phyloP scores from a whole-genome alignment of 2,888 invertebrate species.

The Tipula confusa region DNA sequence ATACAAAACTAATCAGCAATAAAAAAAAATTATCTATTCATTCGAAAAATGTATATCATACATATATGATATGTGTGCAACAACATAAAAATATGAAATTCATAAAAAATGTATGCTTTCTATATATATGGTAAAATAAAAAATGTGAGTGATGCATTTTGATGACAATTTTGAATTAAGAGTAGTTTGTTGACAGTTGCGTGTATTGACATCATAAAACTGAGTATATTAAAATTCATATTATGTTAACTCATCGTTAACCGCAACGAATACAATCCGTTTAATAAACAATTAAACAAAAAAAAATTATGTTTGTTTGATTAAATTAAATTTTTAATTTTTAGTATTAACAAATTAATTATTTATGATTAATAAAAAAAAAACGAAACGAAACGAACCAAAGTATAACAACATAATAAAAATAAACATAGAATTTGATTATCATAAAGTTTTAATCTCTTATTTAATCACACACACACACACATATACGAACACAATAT shows the following conservation, averaged over 20 bases:
- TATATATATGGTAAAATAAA: too few relatives aligned
- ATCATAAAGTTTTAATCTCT: slow-evolving; percentile 3
- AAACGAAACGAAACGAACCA: neutral
- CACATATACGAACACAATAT: neutral
- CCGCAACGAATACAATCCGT: neutral
- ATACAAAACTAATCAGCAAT: slow-evolving; percentile 1
- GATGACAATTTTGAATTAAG: neutral
- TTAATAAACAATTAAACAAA: neutral
- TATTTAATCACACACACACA: neutral
- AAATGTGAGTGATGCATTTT: neutral
- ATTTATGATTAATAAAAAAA: neutral
- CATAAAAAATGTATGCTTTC: neutral
- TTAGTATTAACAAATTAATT: neutral
- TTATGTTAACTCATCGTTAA: neutral
- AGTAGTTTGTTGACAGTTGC: neutral
- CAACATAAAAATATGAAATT: neutral
- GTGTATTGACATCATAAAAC: too few relatives aligned
- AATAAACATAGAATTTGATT: neutral
- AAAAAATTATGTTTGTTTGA: neutral
- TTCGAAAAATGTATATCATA: neutral
- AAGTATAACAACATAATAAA: neutral
- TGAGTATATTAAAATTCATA: too few relatives aligned
- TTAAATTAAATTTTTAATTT: neutral
- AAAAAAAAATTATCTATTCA: neutral
- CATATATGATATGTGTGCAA: neutral